These are phyloP conservation scores for pig (Sus scrofa) DNA, from an alignment of 2,113 vertebrate genomes.

Conservation along the genomic window T2T-Sscrofa CM000824.6:140343001-140343500, in stretches of 20 bases:
- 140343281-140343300: conserved; percentile 9
- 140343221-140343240: conserved; percentile 45
- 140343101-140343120: conserved; percentile 63
- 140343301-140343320: conserved; percentile 48
- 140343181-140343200: conserved; percentile 57
- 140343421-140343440: conserved; percentile 56
- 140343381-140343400: not conserved
- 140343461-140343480: not conserved
- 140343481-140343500: not conserved
- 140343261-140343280: conserved; percentile 44
- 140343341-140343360: not conserved
- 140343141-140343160: not conserved
- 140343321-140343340: not conserved
- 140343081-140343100: conserved; percentile 61
- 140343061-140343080: conserved; percentile 64
- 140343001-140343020: conserved; percentile 70
- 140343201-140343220: not conserved
- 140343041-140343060: conserved; percentile 27
- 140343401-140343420: not conserved
- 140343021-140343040: not conserved
- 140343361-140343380: not conserved
- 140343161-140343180: conserved; percentile 31
- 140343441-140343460: conserved; percentile 54
- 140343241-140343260: conserved; percentile 25
- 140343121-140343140: conserved; percentile 43